These are phyloP conservation scores for Mizuhopecten yessoensis DNA, from an alignment of 1,140 invertebrate species.

Conservation along the genomic window DNA sequence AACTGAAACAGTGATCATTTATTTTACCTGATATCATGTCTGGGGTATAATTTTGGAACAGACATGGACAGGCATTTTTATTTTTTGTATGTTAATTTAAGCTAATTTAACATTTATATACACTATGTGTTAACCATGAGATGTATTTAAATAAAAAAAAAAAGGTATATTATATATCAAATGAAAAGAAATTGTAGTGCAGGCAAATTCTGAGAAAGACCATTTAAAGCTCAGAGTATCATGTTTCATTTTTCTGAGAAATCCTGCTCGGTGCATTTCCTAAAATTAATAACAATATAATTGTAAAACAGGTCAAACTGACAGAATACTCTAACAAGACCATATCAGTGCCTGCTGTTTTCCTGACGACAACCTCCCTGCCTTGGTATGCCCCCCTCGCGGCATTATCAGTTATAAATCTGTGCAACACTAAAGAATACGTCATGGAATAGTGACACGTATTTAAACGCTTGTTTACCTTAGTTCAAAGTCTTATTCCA, in stretches of 20 bases:
- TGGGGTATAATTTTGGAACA: no score
- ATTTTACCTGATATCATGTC: no score
- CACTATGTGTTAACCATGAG: no score
- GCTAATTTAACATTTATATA: no score
- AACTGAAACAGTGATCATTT: no score
- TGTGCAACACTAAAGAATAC: constrained; percentile 33
- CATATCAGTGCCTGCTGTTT: not conserved
- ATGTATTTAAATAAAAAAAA: no score
- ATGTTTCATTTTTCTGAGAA: no score
- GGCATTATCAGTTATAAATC: constrained; percentile 20
- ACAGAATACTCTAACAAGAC: not conserved
- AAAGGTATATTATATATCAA: no score
- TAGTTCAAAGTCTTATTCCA: constrained; percentile 28
- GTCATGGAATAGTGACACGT: not conserved
- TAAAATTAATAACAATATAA: not conserved
- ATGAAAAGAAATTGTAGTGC: not conserved
- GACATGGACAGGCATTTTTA: no score
- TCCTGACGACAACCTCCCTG: not conserved
- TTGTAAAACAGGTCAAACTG: not conserved
- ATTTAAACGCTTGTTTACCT: constrained; percentile 26
- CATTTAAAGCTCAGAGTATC: not conserved
- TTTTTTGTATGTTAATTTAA: no score
- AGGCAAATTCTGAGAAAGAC: not conserved
- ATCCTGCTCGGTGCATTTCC: not conserved
- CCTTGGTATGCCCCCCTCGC: constrained; percentile 4